A percentile compares a stretch with the other conserved stretches of the same genome.
phyloP scores from a whole-genome alignment of 2,888 invertebrate genomes.

The Apodemia zela region DNA sequence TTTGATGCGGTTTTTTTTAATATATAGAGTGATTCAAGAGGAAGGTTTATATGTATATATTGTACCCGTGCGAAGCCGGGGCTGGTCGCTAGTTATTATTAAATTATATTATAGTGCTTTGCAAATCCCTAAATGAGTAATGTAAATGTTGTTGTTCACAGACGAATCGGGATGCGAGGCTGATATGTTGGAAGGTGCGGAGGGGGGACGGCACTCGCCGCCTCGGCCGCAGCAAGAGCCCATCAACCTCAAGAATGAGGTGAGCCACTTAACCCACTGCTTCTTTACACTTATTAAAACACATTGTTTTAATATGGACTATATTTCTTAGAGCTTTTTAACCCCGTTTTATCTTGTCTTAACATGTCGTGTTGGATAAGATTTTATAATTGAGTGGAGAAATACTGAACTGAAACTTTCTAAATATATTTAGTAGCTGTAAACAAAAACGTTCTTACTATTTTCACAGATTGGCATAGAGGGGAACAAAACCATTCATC shows the following conservation, averaged over 20 bases:
- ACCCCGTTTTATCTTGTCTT: conserved; percentile 19
- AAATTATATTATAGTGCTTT: too few relatives aligned
- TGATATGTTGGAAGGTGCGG: conserved; percentile 90
- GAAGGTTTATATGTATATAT: too few relatives aligned
- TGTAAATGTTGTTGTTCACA: conserved; percentile 47
- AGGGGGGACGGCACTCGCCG: conserved; percentile 82
- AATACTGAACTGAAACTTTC: too few relatives aligned
- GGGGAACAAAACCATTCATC: too few relatives aligned
- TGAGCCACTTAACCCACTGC: conserved; percentile 43
- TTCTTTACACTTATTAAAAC: conserved; percentile 36
- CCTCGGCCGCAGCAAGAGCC: conserved; percentile 78
- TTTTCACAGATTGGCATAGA: too few relatives aligned
- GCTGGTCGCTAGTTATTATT: too few relatives aligned
- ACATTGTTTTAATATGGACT: conserved; percentile 33
- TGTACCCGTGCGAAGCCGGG: too few relatives aligned
- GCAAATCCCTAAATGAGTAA: background rate
- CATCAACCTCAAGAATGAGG: conserved; percentile 79
- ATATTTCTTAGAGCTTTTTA: conserved; percentile 22
- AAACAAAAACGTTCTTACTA: too few relatives aligned
- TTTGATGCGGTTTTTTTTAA: too few relatives aligned
- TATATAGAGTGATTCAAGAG: too few relatives aligned
- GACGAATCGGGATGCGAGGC: conserved; percentile 92
- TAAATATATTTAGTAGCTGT: too few relatives aligned
- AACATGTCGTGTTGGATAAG: conserved; percentile 2
- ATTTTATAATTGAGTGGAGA: background rate